Conservation (phyloP, 2,888 invertebrate species). For the Xestia xanthographa region DNA sequence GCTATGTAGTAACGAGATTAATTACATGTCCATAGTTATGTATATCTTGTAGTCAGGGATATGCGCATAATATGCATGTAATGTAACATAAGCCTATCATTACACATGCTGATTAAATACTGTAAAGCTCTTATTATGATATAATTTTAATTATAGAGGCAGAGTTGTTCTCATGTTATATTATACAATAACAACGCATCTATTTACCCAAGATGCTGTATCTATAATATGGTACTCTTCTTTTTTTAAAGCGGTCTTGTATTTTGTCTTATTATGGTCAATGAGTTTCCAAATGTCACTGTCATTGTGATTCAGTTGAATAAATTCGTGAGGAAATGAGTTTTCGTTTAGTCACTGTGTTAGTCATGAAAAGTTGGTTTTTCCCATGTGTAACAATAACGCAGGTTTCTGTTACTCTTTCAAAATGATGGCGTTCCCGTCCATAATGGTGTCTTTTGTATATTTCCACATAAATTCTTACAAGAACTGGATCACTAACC, state of each 20-base stretch:
- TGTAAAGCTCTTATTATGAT: slow-evolving; percentile 46
- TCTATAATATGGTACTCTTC: not conserved
- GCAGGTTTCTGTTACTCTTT: not conserved
- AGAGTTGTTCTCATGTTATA: slow-evolving; percentile 22
- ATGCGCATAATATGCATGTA: slow-evolving; percentile 38
- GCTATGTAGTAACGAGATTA: slow-evolving; percentile 54
- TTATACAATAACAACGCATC: slow-evolving; percentile 18
- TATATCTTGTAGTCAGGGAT: slow-evolving; percentile 36
- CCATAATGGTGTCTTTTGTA: slow-evolving; percentile 1
- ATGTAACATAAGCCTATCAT: slow-evolving; percentile 45
- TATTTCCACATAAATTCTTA: slow-evolving; percentile 37
- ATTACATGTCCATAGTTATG: slow-evolving; percentile 41
- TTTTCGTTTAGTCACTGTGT: not conserved
- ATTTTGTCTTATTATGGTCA: not conserved
- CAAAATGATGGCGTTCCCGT: not conserved
- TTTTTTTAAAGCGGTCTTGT: not conserved
- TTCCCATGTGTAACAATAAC: not conserved
- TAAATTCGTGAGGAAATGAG: not conserved
- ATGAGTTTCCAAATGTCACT: not conserved
- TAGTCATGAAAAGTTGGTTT: not conserved
- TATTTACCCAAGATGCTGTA: slow-evolving; percentile 5
- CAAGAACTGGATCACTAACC: slow-evolving; percentile 63
- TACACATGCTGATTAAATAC: slow-evolving; percentile 40
- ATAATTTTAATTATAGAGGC: slow-evolving; percentile 49
- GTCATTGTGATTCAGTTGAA: not conserved